Percentiles rank a stretch among this genome's conserved stretches.
These are phyloP conservation scores for Ptychochromis oligacanthus DNA, from an alignment of 2,113 vertebrate species.

Conservation along the genomic window DNA sequence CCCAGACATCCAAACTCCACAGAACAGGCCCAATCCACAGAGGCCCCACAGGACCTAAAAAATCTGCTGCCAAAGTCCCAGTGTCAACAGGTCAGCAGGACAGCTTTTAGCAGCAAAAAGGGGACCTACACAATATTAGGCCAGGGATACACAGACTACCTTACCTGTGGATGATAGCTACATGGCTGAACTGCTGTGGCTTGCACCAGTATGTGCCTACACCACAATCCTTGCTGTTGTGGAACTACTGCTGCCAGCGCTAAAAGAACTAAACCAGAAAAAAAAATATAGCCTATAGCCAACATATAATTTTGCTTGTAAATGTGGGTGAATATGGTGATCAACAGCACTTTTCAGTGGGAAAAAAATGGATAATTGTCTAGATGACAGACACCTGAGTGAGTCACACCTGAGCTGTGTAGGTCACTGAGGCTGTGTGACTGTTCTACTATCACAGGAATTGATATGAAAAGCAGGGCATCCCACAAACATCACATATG, in stretches of 20 bases:
- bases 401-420: background rate
- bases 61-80: background rate
- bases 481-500: background rate
- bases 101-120: background rate
- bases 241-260: background rate
- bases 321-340: background rate
- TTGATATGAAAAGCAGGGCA: background rate
- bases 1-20: background rate
- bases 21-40: background rate
- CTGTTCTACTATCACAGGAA: background rate
- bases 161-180: no score
- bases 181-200: no score
- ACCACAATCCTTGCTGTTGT: no score
- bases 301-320: background rate
- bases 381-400: background rate
- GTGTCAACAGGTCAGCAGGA: fast-evolving
- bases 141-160: background rate
- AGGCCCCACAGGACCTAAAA: background rate
- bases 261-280: background rate
- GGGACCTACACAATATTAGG: background rate
- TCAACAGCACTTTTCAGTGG: background rate
- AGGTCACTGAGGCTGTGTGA: background rate
- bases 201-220: no score
- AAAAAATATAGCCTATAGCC: background rate
- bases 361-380: background rate